A percentile compares a stretch with the other conserved stretches of the same genome.
These are phyloP conservation scores for Thyatira batis DNA, from an alignment of 2,888 invertebrate species.

Conservation along the genomic window DNA sequence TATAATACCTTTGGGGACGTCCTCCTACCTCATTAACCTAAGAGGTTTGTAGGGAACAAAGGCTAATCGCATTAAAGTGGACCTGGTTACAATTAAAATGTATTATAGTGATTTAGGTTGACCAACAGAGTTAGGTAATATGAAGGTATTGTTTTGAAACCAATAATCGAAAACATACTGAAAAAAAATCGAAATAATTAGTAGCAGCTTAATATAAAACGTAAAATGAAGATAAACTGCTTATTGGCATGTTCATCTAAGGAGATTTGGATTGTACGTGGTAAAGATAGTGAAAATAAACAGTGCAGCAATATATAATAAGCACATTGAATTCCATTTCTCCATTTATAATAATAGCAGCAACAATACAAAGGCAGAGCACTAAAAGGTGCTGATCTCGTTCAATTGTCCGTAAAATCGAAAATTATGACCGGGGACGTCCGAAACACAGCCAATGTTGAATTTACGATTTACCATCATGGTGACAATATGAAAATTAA, in stretches of 20 bases:
- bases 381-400: conserved; percentile 56
- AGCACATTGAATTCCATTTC: not conserved
- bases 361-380: conserved; percentile 15
- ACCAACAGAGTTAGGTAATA: too few relatives aligned
- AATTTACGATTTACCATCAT: conserved; percentile 52
- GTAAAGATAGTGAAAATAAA: not conserved
- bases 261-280: too few relatives aligned
- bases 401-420: conserved; percentile 77
- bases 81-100: conserved; percentile 33
- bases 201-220: too few relatives aligned
- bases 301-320: not conserved
- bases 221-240: too few relatives aligned
- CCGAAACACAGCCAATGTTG: conserved; percentile 50
- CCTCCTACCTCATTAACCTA: conserved; percentile 56
- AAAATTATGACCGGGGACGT: conserved; percentile 70
- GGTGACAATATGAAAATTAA: conserved; percentile 53
- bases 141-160: too few relatives aligned
- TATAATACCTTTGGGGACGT: conserved; percentile 49
- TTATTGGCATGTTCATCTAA: too few relatives aligned
- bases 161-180: too few relatives aligned
- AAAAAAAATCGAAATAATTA: too few relatives aligned
- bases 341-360: conserved; percentile 23
- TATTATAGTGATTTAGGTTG: conserved; percentile 34
- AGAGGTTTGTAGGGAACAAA: conserved; percentile 52
- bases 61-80: conserved; percentile 51